Evolutionary conservation across 2,113 vertebrate species (phyloP).

Genomic region (Falco punctatus): DNA sequence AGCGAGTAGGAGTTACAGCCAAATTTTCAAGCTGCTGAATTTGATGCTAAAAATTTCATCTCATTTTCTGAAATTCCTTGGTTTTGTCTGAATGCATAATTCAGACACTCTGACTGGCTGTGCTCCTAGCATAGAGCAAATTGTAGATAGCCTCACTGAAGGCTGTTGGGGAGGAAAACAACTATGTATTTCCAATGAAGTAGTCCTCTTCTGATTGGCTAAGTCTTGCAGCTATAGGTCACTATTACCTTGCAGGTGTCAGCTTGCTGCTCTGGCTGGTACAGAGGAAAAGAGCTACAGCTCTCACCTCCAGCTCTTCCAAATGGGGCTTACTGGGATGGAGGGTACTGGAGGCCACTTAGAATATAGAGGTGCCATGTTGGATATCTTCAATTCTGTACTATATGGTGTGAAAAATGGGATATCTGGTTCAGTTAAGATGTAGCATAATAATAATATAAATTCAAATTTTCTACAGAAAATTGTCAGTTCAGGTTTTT

Average conservation of each 20-base stretch:
- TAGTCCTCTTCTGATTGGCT: background rate
- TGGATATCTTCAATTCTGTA: background rate
- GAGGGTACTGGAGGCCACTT: fast-evolving
- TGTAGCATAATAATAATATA: background rate
- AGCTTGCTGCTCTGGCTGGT: background rate
- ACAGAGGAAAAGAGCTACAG: background rate
- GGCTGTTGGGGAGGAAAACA: background rate
- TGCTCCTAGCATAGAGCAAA: background rate
- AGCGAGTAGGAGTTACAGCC: background rate
- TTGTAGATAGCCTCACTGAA: background rate
- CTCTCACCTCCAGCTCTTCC: background rate
- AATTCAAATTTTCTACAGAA: background rate
- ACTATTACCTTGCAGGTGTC: background rate
- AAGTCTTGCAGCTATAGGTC: background rate
- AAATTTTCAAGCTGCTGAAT: background rate
- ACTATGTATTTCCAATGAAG: background rate
- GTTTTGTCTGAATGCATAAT: background rate
- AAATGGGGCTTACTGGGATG: background rate
- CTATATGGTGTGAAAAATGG: background rate
- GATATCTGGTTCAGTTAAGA: background rate
- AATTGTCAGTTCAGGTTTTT: background rate
- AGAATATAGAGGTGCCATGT: background rate
- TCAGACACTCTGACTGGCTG: background rate
- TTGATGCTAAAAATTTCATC: background rate
- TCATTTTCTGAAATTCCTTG: background rate